Conservation (phyloP, 2,113 vertebrate genomes). For the Ptyas mucosa region DNA sequence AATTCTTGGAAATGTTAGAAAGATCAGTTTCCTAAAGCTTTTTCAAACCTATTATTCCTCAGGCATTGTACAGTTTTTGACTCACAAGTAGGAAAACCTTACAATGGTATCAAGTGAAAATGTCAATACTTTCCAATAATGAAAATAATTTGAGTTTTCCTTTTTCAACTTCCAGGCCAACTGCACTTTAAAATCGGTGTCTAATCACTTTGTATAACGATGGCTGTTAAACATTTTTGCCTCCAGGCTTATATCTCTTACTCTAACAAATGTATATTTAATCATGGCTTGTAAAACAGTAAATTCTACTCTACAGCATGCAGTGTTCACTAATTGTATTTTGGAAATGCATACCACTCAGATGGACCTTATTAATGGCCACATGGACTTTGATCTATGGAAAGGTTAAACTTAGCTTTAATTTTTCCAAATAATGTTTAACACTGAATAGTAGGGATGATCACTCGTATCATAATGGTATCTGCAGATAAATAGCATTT, state of each 20-base stretch:
- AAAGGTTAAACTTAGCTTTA: slow-evolving; percentile 51
- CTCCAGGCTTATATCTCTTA: slow-evolving; percentile 3
- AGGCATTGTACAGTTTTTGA: slow-evolving; percentile 27
- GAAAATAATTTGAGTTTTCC: neutral
- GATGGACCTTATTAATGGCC: slow-evolving; percentile 49
- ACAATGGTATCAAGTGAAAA: slow-evolving; percentile 5
- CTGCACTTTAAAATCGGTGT: neutral
- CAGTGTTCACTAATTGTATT: slow-evolving; percentile 45
- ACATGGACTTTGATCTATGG: slow-evolving; percentile 53
- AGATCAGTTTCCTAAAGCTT: neutral
- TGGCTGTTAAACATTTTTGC: slow-evolving; percentile 19
- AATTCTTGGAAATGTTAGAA: neutral
- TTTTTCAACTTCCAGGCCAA: neutral
- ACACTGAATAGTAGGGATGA: slow-evolving; percentile 46
- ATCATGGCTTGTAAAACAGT: slow-evolving; percentile 38
- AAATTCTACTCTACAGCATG: slow-evolving; percentile 39
- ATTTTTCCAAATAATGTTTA: slow-evolving; percentile 57
- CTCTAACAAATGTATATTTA: slow-evolving; percentile 33
- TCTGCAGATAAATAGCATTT: slow-evolving; percentile 56
- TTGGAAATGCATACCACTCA: slow-evolving; percentile 52
- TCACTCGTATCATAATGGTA: slow-evolving; percentile 40
- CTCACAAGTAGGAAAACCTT: slow-evolving; percentile 14
- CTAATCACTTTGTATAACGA: slow-evolving; percentile 30
- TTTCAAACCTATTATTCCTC: slow-evolving; percentile 20
- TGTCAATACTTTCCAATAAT: neutral